Evolutionary conservation across 2,113 vertebrate genomes (phyloP), one percentile per base, ranked within the genome.

Genomic region (Dipodomys spectabilis): DNA sequence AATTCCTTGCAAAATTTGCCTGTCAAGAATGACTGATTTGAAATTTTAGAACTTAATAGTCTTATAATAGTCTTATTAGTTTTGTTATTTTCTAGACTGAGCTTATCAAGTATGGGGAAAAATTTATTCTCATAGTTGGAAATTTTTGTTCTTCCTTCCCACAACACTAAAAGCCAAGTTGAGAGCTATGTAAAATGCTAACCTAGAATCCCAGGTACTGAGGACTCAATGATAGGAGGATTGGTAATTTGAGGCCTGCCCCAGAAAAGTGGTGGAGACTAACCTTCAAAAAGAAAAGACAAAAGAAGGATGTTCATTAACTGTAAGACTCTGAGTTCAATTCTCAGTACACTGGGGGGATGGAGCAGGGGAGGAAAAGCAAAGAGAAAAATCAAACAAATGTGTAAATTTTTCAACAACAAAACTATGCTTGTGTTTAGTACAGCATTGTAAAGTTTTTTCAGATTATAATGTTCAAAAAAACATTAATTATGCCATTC

Each of bases 121-220:
- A 28, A 90, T 62, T 91, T 67, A 90, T 83, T 79, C 39, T 30
- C 64, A 75, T n/a, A 74, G 53, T 57, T 57, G 53, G 53, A 57
- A 9, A 53, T 80, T 74, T 80, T 93, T 94, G 18, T 83, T 95
- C 15, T 88, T 94, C 80, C 72, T 64, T 64, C 18, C 30, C 60
- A 77, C 8, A 85, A 45, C 25, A 92, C 35, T 79, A 69, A 92
- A 69, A 91, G 13, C 25, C 25, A 82, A 79, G n/a, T 81, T 35
- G 93, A 87, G 35, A 90, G 82, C 57, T 49, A 49, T 49, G 15
- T 57, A 57, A 57, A 57, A 57, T 57, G 53, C 53, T 57, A 57
- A 57, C 53, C 15, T 57, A 57, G 53, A 57, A 57, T 57, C 53
- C 15, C 15, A 57, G 53, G 53, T 57, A 57, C 53, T 57, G 53